A percentile compares a stretch with the other conserved stretches of the same genome.
Conservation (phyloP, 2,888 invertebrate genomes). For the Coelogynopora nodosa region DNA sequence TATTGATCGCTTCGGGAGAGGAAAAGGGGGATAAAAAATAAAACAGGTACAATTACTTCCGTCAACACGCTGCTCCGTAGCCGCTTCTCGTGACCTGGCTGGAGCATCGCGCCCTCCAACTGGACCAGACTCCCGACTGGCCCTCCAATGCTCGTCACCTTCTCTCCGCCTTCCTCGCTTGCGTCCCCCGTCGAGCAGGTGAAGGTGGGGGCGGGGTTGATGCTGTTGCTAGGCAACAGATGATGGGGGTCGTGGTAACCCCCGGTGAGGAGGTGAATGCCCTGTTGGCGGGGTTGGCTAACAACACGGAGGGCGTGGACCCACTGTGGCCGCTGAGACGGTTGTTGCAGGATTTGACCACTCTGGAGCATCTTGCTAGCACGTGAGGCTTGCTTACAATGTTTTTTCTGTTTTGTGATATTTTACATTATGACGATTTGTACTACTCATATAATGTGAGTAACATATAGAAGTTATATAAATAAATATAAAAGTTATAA, state of each 20-base stretch:
- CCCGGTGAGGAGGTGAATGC: not conserved
- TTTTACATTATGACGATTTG: too few relatives aligned
- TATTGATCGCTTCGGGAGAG: too few relatives aligned
- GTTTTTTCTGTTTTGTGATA: too few relatives aligned
- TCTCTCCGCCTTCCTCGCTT: not conserved
- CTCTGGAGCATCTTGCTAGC: not conserved
- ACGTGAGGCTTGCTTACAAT: too few relatives aligned
- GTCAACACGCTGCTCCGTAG: too few relatives aligned
- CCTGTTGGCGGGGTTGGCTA: not conserved
- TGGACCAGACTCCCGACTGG: not conserved
- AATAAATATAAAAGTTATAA: too few relatives aligned
- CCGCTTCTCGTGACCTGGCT: not conserved
- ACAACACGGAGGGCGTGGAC: not conserved
- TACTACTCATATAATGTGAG: too few relatives aligned
- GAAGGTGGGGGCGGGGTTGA: not conserved
- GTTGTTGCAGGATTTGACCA: not conserved
- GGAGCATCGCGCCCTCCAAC: not conserved
- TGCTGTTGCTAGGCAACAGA: not conserved
- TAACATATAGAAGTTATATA: too few relatives aligned
- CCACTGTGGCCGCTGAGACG: not conserved
- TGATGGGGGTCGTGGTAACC: not conserved
- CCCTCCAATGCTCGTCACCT: not conserved
- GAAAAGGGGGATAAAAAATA: too few relatives aligned
- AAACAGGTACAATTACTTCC: too few relatives aligned
- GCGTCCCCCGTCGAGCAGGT: not conserved